Evolutionary conservation across 2,797 vertebrate species (phyloP).

Genomic region (Ctenosaura bakeri): DNA sequence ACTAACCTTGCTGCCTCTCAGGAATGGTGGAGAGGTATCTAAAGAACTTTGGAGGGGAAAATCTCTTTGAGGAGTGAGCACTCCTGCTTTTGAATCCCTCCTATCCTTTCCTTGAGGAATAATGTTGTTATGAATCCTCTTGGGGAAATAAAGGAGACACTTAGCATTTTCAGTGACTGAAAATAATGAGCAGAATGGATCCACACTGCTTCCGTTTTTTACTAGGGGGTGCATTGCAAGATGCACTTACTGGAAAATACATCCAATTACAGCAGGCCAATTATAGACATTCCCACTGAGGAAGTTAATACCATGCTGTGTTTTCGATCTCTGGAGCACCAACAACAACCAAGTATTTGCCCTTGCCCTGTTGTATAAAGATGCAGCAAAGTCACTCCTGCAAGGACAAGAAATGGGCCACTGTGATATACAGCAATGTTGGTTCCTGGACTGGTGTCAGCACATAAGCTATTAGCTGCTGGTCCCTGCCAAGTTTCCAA

Average conservation of each 20-base stretch:
- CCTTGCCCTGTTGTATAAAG: not conserved
- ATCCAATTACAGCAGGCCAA: conserved; percentile 41
- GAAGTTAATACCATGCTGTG: conserved; percentile 30
- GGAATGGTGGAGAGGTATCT: not conserved
- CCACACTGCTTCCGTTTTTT: not conserved
- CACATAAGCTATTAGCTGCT: too few species aligned
- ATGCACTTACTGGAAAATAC: not conserved
- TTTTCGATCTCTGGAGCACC: conserved; percentile 17
- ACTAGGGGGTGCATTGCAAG: not conserved
- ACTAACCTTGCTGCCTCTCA: conserved; percentile 40
- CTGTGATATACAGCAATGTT: not conserved
- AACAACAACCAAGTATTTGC: conserved; percentile 7
- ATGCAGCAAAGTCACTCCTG: too few species aligned
- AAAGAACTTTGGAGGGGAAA: not conserved
- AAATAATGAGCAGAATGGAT: conserved; percentile 55
- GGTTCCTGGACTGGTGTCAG: too few species aligned
- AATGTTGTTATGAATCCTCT: not conserved
- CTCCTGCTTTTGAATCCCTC: not conserved
- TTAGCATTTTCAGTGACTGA: conserved; percentile 55
- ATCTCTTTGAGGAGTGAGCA: not conserved
- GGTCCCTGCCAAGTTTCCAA: too few species aligned
- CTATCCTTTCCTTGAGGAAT: not conserved
- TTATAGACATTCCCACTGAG: conserved; percentile 21
- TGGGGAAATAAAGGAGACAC: not conserved
- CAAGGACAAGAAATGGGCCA: not conserved